Conservation (phyloP, 2,888 invertebrate genomes). For the Hirtodrosophila trivittata region DNA sequence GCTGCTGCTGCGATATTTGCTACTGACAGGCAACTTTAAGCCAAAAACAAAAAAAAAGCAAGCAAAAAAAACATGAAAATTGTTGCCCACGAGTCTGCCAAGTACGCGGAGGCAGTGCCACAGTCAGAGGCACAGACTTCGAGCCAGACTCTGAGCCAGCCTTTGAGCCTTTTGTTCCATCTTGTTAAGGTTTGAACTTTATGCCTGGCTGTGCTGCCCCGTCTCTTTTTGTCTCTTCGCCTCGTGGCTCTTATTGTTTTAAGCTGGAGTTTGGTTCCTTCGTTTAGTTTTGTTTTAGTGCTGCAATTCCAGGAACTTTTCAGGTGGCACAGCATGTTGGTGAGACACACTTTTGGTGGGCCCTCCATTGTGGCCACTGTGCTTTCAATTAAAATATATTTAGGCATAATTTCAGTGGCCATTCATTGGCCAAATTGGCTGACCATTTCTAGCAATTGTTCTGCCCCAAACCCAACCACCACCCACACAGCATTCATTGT, state of each 20-base stretch:
- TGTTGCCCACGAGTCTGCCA: constrained; percentile 80
- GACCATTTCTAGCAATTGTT: neutral
- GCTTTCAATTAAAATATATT: constrained; percentile 72
- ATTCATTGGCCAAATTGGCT: neutral
- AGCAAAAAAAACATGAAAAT: constrained; percentile 71
- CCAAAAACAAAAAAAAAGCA: constrained; percentile 8
- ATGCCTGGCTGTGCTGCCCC: constrained; percentile 52
- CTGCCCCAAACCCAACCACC: neutral
- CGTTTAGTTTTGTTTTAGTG: constrained; percentile 36
- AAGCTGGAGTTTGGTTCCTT: constrained; percentile 19
- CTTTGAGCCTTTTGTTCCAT: constrained; percentile 65
- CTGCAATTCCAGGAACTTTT: constrained; percentile 76
- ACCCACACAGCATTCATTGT: neutral
- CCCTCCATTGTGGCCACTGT: constrained; percentile 48
- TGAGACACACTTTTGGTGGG: constrained; percentile 76
- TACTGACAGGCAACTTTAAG: constrained; percentile 59
- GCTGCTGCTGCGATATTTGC: constrained; percentile 41
- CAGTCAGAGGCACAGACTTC: constrained; percentile 12
- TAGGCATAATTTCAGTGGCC: constrained; percentile 48
- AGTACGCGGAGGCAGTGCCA: constrained; percentile 53
- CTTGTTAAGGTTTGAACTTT: constrained; percentile 78
- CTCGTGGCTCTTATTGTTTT: constrained; percentile 61
- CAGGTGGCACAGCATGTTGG: constrained; percentile 76
- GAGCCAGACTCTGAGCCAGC: constrained; percentile 15
- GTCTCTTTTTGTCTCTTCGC: neutral